Evolutionary conservation across 2,888 invertebrate genomes (phyloP).

Genomic region (Falcaria lacertinaria): DNA sequence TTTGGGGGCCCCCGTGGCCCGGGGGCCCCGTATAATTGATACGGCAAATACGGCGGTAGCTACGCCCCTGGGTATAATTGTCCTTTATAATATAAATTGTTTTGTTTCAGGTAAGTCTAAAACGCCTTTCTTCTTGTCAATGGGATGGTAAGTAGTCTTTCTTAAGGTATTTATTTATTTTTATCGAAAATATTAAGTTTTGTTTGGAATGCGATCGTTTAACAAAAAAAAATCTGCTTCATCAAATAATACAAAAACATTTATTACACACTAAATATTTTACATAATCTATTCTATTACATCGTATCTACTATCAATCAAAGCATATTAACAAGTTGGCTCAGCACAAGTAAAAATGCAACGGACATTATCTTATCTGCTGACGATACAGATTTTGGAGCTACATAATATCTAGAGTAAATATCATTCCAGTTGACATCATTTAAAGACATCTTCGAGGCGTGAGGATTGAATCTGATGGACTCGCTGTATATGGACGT

Average conservation of each 20-base stretch:
- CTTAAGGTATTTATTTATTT: too few relatives aligned
- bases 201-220: too few relatives aligned
- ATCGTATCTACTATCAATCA: slow-evolving; percentile 9
- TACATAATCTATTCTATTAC: not conserved
- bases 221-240: too few relatives aligned
- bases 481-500: slow-evolving; percentile 18
- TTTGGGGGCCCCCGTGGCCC: too few relatives aligned
- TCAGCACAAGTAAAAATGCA: slow-evolving; percentile 22
- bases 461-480: slow-evolving; percentile 37
- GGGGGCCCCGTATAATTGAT: too few relatives aligned
- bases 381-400: slow-evolving; percentile 30
- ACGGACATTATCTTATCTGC: slow-evolving; percentile 19
- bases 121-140: too few relatives aligned
- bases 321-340: slow-evolving; percentile 26
- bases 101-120: not conserved
- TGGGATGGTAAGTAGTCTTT: too few relatives aligned
- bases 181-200: too few relatives aligned
- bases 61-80: too few relatives aligned
- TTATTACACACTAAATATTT: not conserved
- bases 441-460: slow-evolving; percentile 29
- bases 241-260: not conserved
- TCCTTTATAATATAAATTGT: too few relatives aligned
- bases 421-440: slow-evolving; percentile 31
- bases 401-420: slow-evolving; percentile 34
- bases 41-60: too few relatives aligned